Conservation (phyloP, 2,888 invertebrate species). For the Zonitis immaculata region DNA sequence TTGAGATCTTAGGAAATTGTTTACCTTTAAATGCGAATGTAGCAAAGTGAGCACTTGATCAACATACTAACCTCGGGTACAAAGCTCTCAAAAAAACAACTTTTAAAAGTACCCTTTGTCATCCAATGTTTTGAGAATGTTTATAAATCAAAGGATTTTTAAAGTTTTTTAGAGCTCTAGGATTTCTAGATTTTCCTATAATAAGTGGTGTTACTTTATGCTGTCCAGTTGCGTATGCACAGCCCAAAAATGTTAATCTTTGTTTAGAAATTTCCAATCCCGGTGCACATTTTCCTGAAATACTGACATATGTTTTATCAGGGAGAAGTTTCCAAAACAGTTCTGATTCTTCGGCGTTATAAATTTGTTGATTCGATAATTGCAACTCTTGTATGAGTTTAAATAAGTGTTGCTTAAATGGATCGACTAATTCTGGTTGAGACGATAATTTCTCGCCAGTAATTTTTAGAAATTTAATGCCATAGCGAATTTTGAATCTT, state of each 20-base stretch:
- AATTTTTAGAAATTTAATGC: background rate
- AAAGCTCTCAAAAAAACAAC: background rate
- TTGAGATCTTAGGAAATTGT: background rate
- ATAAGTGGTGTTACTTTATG: background rate
- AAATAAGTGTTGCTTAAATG: too few relatives aligned
- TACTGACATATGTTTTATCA: background rate
- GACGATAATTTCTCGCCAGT: conserved; percentile 3
- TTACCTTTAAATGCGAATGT: background rate
- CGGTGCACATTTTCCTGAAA: background rate
- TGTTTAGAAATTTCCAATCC: background rate
- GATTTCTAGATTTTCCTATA: background rate
- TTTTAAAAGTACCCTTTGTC: background rate
- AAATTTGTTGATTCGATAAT: background rate
- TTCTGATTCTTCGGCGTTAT: background rate
- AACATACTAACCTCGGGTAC: background rate
- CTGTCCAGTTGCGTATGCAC: background rate
- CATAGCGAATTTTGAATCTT: conserved; percentile 1
- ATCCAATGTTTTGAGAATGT: background rate
- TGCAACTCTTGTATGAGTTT: too few relatives aligned
- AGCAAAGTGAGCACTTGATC: too few relatives aligned
- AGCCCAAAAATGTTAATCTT: background rate
- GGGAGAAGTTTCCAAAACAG: background rate
- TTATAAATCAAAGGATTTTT: background rate
- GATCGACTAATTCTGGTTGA: background rate
- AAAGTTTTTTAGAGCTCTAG: background rate